Percentiles rank a stretch among this genome's conserved stretches.
Conservation (phyloP, 2,797 vertebrate species). For the Clangula hyemalis region DNA sequence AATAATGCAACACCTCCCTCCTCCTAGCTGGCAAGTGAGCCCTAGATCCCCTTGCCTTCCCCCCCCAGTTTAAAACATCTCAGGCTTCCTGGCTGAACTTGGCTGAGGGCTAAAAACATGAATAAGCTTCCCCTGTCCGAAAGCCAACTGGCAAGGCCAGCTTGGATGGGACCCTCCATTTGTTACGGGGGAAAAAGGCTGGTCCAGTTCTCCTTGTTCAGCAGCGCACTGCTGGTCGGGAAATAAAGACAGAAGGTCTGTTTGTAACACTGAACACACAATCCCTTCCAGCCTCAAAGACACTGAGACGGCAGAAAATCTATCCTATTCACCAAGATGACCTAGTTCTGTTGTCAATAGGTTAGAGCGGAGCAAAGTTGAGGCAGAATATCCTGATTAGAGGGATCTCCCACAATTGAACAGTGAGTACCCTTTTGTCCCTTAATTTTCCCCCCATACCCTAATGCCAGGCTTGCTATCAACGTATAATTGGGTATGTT, state of each 20-base stretch:
- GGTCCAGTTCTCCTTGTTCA: neutral
- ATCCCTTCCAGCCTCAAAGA: constrained; percentile 40
- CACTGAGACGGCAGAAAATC: neutral
- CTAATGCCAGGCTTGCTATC: neutral
- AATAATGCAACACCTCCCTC: neutral
- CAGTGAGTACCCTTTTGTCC: constrained; percentile 2
- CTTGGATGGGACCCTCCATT: constrained; percentile 43
- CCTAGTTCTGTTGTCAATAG: constrained; percentile 25
- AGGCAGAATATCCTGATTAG: constrained; percentile 33
- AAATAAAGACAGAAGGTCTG: constrained; percentile 31
- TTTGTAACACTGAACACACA: constrained; percentile 37
- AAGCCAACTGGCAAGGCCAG: constrained; percentile 41
- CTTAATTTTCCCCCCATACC: neutral
- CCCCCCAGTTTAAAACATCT: constrained; percentile 30
- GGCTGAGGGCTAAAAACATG: constrained; percentile 60
- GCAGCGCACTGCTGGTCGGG: neutral
- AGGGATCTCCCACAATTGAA: neutral
- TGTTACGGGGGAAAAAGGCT: neutral
- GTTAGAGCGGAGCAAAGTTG: constrained; percentile 17
- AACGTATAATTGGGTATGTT: fast-evolving
- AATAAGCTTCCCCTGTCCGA: constrained; percentile 60
- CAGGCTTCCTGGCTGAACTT: constrained; percentile 59
- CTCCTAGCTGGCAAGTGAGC: constrained; percentile 26
- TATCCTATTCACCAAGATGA: neutral
- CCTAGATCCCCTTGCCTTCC: neutral